Conservation (phyloP, 2,113 vertebrate species). For the Ancistrus triradiatus region DNA sequence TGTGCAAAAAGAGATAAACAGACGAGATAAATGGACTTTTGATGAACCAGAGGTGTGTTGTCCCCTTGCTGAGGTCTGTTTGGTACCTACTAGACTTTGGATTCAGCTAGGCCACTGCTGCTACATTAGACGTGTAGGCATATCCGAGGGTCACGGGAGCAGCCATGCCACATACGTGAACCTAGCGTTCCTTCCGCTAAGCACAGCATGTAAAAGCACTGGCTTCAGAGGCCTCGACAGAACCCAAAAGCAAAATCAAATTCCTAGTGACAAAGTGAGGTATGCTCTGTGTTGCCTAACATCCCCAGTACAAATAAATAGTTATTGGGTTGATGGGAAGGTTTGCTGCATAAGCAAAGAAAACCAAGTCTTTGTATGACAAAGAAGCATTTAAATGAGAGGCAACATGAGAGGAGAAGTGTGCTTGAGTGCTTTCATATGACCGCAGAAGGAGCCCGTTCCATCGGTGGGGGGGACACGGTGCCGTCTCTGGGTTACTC, state of each 20-base stretch:
- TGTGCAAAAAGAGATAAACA: background rate
- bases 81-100: background rate
- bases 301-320: background rate
- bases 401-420: conserved; percentile 15
- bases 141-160: background rate
- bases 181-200: conserved; percentile 9
- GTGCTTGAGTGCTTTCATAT: conserved; percentile 7
- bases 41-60: conserved; percentile 7
- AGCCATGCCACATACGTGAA: too few relatives aligned
- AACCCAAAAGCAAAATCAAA: background rate
- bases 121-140: background rate
- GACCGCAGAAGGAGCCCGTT: too few relatives aligned
- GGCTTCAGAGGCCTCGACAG: background rate
- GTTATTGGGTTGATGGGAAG: conserved; percentile 12
- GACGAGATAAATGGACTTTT: conserved; percentile 12
- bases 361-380: conserved; percentile 35
- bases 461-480: too few relatives aligned
- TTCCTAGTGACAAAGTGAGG: background rate
- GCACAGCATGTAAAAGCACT: background rate
- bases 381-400: conserved; percentile 30
- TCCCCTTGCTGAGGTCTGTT: conserved; percentile 8
- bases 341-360: conserved; percentile 22
- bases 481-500: conserved; percentile 50
- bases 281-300: background rate
- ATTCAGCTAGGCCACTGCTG: conserved; percentile 9